Evolutionary conservation across 2,113 vertebrate species (phyloP).

Genomic region (Elaphurus davidianus): DNA sequence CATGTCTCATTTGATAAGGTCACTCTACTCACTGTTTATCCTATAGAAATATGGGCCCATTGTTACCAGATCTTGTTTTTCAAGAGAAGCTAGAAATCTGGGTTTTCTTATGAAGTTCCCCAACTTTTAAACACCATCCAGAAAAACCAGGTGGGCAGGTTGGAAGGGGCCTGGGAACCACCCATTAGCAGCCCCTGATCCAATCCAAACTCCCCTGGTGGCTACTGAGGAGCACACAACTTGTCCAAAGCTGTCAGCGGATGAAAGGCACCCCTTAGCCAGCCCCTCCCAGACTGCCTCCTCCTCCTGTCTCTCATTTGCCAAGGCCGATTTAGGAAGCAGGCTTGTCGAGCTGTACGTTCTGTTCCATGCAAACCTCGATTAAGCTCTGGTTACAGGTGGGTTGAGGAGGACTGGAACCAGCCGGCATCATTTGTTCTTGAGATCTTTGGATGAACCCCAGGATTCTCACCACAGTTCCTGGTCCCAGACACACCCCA

Average conservation of each 20-base stretch:
- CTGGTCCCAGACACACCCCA: constrained; percentile 39
- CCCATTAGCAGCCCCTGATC: not conserved
- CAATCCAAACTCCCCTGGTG: not conserved
- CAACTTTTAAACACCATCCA: not conserved
- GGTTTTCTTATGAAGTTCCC: not conserved
- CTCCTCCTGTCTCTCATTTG: not conserved
- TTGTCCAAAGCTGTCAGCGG: not conserved
- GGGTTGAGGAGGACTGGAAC: constrained; percentile 44
- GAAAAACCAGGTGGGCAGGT: not conserved
- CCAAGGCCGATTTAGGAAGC: not conserved
- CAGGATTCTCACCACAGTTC: constrained; percentile 53
- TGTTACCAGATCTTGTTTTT: not conserved
- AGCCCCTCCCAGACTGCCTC: not conserved
- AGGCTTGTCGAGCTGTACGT: not conserved
- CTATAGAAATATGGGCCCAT: rapidly evolving
- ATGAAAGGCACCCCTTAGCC: not conserved
- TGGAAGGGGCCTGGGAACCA: not conserved
- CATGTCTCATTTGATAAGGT: rapidly evolving
- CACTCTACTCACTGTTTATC: not conserved
- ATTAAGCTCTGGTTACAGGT: constrained; percentile 57
- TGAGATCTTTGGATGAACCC: constrained; percentile 66
- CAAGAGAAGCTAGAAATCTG: not conserved
- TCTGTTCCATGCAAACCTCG: constrained; percentile 25
- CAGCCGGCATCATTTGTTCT: constrained; percentile 15
- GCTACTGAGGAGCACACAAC: not conserved